Percentiles rank a stretch among this genome's conserved stretches.
phyloP scores from a whole-genome alignment of 1,140 invertebrate genomes.

The Hypothenemus hampei region DNA sequence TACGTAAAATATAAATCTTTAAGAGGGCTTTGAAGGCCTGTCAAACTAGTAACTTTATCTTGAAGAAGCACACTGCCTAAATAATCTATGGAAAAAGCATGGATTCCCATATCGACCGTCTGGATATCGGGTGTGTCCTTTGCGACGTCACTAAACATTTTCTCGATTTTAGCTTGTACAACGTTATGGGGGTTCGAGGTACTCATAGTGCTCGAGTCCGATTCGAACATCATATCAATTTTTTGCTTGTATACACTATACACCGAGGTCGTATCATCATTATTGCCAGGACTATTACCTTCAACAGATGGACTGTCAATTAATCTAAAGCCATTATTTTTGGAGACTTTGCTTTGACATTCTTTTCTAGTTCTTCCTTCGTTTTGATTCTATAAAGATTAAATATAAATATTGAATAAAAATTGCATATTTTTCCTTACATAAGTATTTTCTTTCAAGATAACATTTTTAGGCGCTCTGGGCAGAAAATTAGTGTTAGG shows the following conservation, averaged over 20 bases:
- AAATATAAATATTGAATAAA: no score
- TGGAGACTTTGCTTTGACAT: no score
- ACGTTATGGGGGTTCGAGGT: conserved; percentile 56
- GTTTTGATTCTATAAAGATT: no score
- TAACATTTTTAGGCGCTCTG: no score
- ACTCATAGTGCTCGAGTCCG: conserved; percentile 52
- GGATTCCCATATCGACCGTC: conserved; percentile 47
- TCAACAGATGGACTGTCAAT: conserved; percentile 4
- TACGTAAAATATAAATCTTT: conserved; percentile 71
- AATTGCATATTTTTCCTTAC: no score
- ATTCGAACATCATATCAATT: conserved; percentile 80
- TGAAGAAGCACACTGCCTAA: conserved; percentile 72
- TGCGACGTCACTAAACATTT: conserved; percentile 77
- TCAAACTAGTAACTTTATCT: conserved; percentile 73
- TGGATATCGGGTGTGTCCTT: conserved; percentile 54
- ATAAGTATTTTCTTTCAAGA: no score
- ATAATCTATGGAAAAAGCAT: conserved; percentile 70
- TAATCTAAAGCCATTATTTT: conserved; percentile 22
- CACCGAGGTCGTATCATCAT: conserved; percentile 51
- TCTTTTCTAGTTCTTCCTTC: no score
- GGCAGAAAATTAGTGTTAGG: no score
- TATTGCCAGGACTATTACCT: conserved; percentile 12
- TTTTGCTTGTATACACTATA: conserved; percentile 69
- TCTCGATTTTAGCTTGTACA: conserved; percentile 78
- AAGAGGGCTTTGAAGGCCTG: conserved; percentile 75